phyloP scores from a whole-genome alignment of 1,140 invertebrate genomes.

The Pectinophora gossypiella region DNA sequence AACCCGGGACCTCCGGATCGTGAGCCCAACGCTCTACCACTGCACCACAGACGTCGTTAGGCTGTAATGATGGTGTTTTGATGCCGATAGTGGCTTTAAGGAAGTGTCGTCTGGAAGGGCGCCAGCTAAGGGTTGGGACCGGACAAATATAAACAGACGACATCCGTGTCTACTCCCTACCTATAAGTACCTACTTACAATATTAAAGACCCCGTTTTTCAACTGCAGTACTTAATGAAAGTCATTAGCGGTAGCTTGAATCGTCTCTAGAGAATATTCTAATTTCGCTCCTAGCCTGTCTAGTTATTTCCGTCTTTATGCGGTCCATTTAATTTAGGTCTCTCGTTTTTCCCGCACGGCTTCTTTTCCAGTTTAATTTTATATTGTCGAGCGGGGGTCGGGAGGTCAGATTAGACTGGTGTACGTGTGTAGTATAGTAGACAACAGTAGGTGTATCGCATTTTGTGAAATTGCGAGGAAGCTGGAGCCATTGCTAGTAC shows the following conservation, averaged over 20 bases:
- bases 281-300: conserved; percentile 60
- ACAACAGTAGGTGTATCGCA: conserved; percentile 36
- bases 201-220: neutral
- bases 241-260: conserved; percentile 39
- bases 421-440: conserved; percentile 28
- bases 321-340: conserved; percentile 37
- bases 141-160: neutral
- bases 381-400: conserved; percentile 14
- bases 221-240: conserved; percentile 1
- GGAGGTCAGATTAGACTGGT: conserved; percentile 43
- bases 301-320: conserved; percentile 59
- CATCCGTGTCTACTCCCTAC: neutral
- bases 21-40: too few relatives aligned
- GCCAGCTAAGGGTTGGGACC: neutral
- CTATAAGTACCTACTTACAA: neutral
- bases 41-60: too few relatives aligned
- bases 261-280: conserved; percentile 50
- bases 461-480: conserved; percentile 69
- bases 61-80: neutral
- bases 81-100: neutral
- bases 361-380: neutral
- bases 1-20: too few relatives aligned
- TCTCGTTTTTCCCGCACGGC: conserved; percentile 12
- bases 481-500: conserved; percentile 29
- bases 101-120: neutral